Evolutionary conservation across 2,888 invertebrate genomes (phyloP), one percentile per base, ranked within the genome.

Genomic region (Lampropteryx suffumata): DNA sequence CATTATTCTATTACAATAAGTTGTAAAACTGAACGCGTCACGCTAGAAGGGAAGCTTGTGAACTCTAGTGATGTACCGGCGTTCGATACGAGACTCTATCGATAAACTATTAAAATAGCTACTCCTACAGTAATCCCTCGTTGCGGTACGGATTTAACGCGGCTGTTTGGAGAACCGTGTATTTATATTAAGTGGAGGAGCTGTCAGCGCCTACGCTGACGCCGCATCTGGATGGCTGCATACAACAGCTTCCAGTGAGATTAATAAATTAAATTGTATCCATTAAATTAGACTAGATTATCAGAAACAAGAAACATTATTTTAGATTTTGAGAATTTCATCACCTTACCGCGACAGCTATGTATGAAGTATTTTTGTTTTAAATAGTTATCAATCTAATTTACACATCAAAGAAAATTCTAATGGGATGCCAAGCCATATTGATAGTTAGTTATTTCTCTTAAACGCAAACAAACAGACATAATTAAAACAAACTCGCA

Each of bases 181-280:
- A 87, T 90, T 87, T 89, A 89, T 90, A 89, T 88, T 85, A 87
- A 87, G 89, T 88, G 84, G 87, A 76, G 79, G 69, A 84, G 82
- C 87, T 87, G 86, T 89, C 87, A 82, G 82, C 89, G 79, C 87
- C 85, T 84, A 88, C 88, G 84, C 86, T 73, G 82, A 81, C 76
- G 81, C 79, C 69, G 69, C 60, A 62, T 62, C 60, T 79, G 89
- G 86, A 88, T 62, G 84, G 87, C 67, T 75, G 67, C 76, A 89
- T 88, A 78, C 89, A 83, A 84, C 68, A 82, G 60, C 57, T 71
- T 64, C 58, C 61, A 62, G 50, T 51, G 29, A 52, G 34, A 56
- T 52, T 40, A 24, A 43, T 46, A 36, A 36, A 36, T 12, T 21
- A 42, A 30, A 10, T 8, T 42, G 11, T 14, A 10, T 7, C 24